phyloP scores from a whole-genome alignment of 1,140 invertebrate genomes.

The Venustaconcha ellipsiformis region DNA sequence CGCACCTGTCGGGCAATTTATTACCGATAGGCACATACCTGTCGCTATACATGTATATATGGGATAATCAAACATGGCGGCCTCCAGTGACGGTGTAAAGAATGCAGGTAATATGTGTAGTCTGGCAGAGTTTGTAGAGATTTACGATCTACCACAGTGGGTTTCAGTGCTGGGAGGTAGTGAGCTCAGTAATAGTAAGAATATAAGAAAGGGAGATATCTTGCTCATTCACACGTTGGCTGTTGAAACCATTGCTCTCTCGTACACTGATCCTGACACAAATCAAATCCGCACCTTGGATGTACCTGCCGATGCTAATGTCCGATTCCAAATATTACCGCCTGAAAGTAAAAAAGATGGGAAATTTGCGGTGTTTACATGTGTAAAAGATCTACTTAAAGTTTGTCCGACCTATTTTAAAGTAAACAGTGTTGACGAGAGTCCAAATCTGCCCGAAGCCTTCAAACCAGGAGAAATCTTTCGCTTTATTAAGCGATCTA shows the following conservation, averaged over 20 bases:
- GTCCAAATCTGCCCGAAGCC: slow-evolving; percentile 30
- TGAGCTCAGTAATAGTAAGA: slow-evolving; percentile 3
- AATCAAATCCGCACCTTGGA: slow-evolving; percentile 18
- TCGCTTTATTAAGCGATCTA: slow-evolving; percentile 19
- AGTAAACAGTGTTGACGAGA: slow-evolving; percentile 24
- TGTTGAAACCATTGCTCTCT: slow-evolving; percentile 28
- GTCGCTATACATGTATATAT: slow-evolving; percentile 8
- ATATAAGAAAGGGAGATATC: slow-evolving; percentile 32
- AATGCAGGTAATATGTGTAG: slow-evolving; percentile 19
- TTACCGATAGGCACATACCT: too few species aligned
- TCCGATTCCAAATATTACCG: slow-evolving; percentile 24
- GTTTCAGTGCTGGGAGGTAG: slow-evolving; percentile 21
- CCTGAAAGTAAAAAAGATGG: slow-evolving; percentile 12
- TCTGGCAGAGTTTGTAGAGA: slow-evolving; percentile 26
- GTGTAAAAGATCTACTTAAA: slow-evolving; percentile 21
- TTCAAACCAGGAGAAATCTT: slow-evolving; percentile 30
- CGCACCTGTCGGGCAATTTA: too few species aligned
- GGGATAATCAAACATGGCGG: slow-evolving; percentile 25
- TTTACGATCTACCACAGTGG: slow-evolving; percentile 32
- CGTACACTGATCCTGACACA: slow-evolving; percentile 27
- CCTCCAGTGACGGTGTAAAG: slow-evolving; percentile 24
- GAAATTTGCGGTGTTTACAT: slow-evolving; percentile 11
- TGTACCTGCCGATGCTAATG: slow-evolving; percentile 23
- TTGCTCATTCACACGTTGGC: slow-evolving; percentile 26
- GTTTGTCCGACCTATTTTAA: slow-evolving; percentile 31